Conservation (phyloP, 1,140 invertebrate species). For the Meloidogyne floridensis region DNA sequence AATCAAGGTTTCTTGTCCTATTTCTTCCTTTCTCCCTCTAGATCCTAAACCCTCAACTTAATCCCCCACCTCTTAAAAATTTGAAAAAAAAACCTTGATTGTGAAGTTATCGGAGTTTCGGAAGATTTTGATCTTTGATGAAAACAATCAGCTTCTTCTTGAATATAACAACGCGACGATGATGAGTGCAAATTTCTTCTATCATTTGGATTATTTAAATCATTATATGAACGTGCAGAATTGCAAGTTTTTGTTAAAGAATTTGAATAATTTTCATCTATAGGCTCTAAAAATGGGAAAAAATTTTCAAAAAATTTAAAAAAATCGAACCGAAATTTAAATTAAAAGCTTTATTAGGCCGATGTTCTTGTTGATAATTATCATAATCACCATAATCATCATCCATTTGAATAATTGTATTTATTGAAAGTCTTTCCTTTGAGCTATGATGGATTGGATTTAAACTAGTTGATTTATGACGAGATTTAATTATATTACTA, state of each 20-base stretch:
- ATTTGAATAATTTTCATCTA: neutral
- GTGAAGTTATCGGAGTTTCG: neutral
- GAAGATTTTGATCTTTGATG: conserved; percentile 29
- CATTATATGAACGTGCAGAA: neutral
- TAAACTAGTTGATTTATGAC: neutral
- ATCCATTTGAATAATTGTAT: neutral
- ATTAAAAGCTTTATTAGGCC: neutral
- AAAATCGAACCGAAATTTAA: neutral
- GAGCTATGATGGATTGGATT: neutral
- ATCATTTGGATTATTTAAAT: neutral
- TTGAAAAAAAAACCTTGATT: neutral
- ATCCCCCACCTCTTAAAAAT: no score
- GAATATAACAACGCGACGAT: neutral
- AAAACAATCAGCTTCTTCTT: neutral
- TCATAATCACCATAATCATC: neutral
- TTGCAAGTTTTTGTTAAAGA: neutral
- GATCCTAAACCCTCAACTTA: no score
- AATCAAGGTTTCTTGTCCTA: no score
- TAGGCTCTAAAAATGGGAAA: neutral
- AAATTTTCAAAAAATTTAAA: neutral
- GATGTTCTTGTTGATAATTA: neutral
- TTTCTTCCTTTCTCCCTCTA: no score
- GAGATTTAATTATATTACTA: neutral
- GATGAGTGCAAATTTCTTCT: neutral
- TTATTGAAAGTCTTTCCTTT: neutral